Evolutionary conservation across 2,797 vertebrate species (phyloP), one percentile per base, ranked within the genome.

Genomic region (Mus caroli): DNA sequence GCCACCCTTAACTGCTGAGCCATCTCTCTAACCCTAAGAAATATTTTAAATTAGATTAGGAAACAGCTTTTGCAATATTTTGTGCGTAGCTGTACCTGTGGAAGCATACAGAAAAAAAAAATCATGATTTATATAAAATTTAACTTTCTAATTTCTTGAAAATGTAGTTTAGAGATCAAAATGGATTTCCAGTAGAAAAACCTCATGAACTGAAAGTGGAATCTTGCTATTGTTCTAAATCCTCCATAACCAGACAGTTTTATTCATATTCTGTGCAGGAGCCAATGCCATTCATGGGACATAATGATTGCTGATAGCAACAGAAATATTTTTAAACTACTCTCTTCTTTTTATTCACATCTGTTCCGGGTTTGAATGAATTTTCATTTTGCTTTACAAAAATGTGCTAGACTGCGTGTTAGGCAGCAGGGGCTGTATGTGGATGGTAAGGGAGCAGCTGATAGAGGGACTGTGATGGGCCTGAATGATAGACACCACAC

Each of bases 311-410:
- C 96, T 97, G 97, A 97, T 46, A 97, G 97, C 94, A 97, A 95
- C 91, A 97, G 95, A 98, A 98, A 94, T 95, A 91, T 91, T 98
- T 98, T 97, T 94, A 96, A 97, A 94, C 79, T 83, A 58, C 86
- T 4, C 14, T 94, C 92, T 97, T 84, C 90, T 94, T 93, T 93
- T 96, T 84, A 78, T 92, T 96, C 84, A 92, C 96, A 97, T 97
- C 96, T 98, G 90, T 96, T 97, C 64, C 1, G 43, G 94, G 60
- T 95, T 92, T 94, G 90, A 97, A 97, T 97, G 92, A 97, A 93
- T 84, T 82, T 98, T 97, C 6, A 7, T 97, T 97, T 98, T 98
- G 96, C 97, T 98, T 97, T 97, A 97, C 97, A 98, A 98, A 98
- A 98, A 96, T 90, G 19, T 37, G 64, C 88, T 93, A 95, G 96